Percentiles rank a stretch among this genome's conserved stretches.
phyloP scores from a whole-genome alignment of 2,113 vertebrate species.

The Notiomystis cincta region DNA sequence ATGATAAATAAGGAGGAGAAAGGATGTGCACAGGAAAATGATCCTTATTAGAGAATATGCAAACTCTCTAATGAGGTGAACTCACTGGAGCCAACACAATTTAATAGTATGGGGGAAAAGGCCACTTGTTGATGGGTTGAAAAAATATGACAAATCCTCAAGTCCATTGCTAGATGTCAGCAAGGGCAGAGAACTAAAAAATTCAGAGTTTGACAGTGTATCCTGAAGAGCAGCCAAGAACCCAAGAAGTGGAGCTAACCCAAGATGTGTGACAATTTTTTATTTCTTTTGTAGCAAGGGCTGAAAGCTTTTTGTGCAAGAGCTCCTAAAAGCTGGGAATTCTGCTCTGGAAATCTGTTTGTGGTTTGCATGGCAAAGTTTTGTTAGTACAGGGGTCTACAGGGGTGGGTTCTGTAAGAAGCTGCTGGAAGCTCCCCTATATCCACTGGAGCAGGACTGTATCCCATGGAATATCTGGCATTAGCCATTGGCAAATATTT shows the following conservation, averaged over 20 bases:
- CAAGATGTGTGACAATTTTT: not conserved
- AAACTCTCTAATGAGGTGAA: not conserved
- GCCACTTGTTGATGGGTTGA: not conserved
- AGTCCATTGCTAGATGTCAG: not conserved
- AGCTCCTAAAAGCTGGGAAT: not conserved
- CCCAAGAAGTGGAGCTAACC: not conserved
- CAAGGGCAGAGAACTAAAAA: not conserved
- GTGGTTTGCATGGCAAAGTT: not conserved
- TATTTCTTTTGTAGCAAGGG: not conserved
- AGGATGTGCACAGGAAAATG: not conserved
- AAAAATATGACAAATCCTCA: not conserved
- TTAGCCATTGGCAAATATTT: not conserved
- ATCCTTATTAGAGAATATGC: not conserved
- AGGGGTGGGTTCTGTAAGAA: not conserved
- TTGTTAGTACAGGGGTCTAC: not conserved
- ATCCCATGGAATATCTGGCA: not conserved
- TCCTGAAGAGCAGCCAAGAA: not conserved
- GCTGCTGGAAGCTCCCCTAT: not conserved
- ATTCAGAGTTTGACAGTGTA: not conserved
- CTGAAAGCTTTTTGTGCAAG: not conserved
- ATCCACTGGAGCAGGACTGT: not conserved
- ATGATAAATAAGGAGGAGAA: not conserved
- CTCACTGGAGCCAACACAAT: not conserved
- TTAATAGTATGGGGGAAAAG: not conserved
- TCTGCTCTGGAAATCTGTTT: not conserved